Evolutionary conservation across 2,888 invertebrate species (phyloP), one percentile per base, ranked within the genome.

Genomic region (Amorpha juglandis): DNA sequence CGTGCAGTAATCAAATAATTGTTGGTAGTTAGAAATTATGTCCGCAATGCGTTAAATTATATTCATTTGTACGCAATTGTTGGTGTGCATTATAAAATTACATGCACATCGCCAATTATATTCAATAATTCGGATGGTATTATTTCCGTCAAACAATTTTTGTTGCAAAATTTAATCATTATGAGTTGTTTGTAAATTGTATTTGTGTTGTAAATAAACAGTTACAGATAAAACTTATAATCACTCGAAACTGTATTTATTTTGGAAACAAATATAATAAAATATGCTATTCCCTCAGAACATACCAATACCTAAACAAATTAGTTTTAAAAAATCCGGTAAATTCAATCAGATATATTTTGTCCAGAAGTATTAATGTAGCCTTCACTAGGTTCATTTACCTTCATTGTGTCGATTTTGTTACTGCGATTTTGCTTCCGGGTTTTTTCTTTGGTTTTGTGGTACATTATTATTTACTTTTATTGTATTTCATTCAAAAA

Each of bases 21-120:
- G n/a, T n/a, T n/a, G n/a, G n/a, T n/a, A n/a, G n/a, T n/a, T n/a
- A n/a, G n/a, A n/a, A n/a, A n/a, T 35, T 35, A 55, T 55, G 55
- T 35, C 35, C 16, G 55, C 38, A 55, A 35, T 55, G 55, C 55
- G 55, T 55, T 35, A 55, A 55, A 55, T 55, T 55, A 55, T 35
- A 35, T 35, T 16, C 33, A 38, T 55, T 55, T 55, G 55, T 55
- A 55, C 55, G 16, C 16, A 55, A 55, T 55, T 16, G 42, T 64
- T 51, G 63, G 35, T 48, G 11, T 33, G 50, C 63, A 63, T 63
- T 63, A 45, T 35, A 50, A 63, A 63, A 63, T 50, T 48, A 35
- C 63, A 63, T 38, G 33, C n/a, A 63, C 16, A 33, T 63, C 33
- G 35, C 33, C 50, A 48, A 48, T 50, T 50, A 63, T 50, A 48